A percentile compares a stretch with the other conserved stretches of the same genome.
phyloP scores from a whole-genome alignment of 1,140 invertebrate species.

The Drosophila kurseongensis region DNA sequence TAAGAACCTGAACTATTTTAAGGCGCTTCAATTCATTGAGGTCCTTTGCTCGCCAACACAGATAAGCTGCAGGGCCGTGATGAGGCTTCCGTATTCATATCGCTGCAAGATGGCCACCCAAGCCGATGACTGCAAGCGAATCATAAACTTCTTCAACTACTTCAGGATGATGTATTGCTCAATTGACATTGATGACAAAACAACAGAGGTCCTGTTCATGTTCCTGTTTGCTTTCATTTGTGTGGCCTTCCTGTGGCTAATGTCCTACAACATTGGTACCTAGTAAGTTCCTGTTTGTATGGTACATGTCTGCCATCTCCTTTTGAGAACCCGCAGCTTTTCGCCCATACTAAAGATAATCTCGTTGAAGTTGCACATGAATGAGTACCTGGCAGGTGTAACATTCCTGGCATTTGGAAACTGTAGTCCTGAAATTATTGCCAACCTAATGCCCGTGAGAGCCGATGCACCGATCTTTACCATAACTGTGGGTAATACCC shows the following conservation, averaged over 20 bases:
- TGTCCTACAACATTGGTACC: slow-evolving; percentile 16
- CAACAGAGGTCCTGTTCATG: slow-evolving; percentile 25
- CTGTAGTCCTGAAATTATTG: slow-evolving; percentile 37
- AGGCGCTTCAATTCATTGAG: too few species aligned
- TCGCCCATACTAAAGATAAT: slow-evolving; percentile 42
- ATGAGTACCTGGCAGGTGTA: slow-evolving; percentile 55
- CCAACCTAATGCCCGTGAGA: slow-evolving; percentile 57
- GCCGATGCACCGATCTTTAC: slow-evolving; percentile 48
- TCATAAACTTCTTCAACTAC: slow-evolving; percentile 37
- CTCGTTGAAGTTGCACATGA: slow-evolving; percentile 39
- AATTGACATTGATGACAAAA: slow-evolving; percentile 9
- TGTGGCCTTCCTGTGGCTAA: slow-evolving; percentile 20
- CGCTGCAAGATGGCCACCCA: slow-evolving; percentile 25
- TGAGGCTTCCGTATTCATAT: slow-evolving; percentile 19
- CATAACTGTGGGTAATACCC: slow-evolving; percentile 39
- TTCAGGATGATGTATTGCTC: slow-evolving; percentile 38
- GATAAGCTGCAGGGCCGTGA: slow-evolving; percentile 30
- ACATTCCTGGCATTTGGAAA: slow-evolving; percentile 54
- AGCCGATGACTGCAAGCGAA: slow-evolving; percentile 11
- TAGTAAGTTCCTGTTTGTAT: slow-evolving; percentile 10
- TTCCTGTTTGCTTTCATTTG: slow-evolving; percentile 14
- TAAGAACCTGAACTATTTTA: not conserved
- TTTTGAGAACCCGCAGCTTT: slow-evolving; percentile 20
- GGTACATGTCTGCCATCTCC: not conserved
- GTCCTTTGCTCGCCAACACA: not conserved